Conservation (phyloP, 2,797 vertebrate species). For the Phataginus tricuspis region DNA sequence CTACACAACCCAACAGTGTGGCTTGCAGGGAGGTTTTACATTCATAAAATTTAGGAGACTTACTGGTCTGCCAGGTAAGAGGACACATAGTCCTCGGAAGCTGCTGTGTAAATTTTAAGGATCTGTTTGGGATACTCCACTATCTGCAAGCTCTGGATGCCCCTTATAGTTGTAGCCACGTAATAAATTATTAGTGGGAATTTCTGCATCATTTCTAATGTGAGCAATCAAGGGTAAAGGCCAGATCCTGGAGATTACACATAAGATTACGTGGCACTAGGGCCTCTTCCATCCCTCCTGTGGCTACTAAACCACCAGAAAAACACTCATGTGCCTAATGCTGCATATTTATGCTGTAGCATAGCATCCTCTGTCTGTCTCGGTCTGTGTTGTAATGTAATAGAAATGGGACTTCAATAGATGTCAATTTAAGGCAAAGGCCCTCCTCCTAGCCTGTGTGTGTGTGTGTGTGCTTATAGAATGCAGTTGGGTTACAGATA, state of each 20-base stretch:
- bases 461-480: neutral
- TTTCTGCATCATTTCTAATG: neutral
- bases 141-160: neutral
- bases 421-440: neutral
- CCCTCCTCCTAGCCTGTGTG: neutral
- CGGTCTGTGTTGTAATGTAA: neutral
- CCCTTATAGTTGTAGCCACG: neutral
- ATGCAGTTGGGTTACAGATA: neutral
- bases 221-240: neutral
- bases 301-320: neutral
- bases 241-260: neutral
- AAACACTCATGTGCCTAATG: neutral
- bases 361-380: neutral
- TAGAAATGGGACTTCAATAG: neutral
- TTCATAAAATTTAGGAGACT: neutral
- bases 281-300: neutral
- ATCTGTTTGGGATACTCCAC: neutral
- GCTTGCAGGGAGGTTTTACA: neutral
- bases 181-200: neutral
- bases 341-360: neutral
- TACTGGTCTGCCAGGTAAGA: neutral
- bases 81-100: neutral
- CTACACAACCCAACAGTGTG: neutral
- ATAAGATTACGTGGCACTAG: neutral
- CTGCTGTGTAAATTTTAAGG: neutral